Evolutionary conservation across 2,888 invertebrate genomes (phyloP).

Genomic region (Bembecia ichneumoniformis): DNA sequence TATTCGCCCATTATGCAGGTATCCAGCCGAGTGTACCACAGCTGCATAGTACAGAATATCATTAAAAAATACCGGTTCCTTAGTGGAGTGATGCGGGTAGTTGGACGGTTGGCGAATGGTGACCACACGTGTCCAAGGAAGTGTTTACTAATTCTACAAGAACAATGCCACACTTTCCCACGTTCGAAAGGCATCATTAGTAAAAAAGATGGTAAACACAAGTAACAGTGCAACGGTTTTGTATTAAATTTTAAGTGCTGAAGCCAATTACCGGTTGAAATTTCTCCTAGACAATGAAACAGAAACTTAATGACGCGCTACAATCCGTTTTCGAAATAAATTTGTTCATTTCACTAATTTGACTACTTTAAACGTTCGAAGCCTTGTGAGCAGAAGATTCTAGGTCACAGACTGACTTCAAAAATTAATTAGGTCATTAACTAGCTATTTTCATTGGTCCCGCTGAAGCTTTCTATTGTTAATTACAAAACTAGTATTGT

Average conservation of each 20-base stretch:
- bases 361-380: not conserved
- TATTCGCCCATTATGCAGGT: slow-evolving; percentile 35
- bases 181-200: slow-evolving; percentile 42
- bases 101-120: slow-evolving; percentile 43
- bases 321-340: not conserved
- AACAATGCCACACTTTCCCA: slow-evolving; percentile 48
- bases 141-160: slow-evolving; percentile 50
- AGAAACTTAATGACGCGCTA: not conserved
- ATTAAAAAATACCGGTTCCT: slow-evolving; percentile 61
- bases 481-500: no score
- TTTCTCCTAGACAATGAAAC: not conserved
- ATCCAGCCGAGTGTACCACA: slow-evolving; percentile 49
- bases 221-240: slow-evolving; percentile 17
- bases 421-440: no score
- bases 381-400: not conserved
- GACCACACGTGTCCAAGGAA: slow-evolving; percentile 55
- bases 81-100: slow-evolving; percentile 60
- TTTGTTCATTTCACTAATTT: not conserved
- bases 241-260: not conserved
- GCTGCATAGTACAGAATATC: slow-evolving; percentile 64
- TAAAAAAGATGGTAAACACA: slow-evolving; percentile 43
- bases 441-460: no score
- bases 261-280: not conserved
- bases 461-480: no score
- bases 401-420: not conserved